phyloP scores from a whole-genome alignment of 92 coral and sea anemone genomes.

The Virgularia gustaviana region DNA sequence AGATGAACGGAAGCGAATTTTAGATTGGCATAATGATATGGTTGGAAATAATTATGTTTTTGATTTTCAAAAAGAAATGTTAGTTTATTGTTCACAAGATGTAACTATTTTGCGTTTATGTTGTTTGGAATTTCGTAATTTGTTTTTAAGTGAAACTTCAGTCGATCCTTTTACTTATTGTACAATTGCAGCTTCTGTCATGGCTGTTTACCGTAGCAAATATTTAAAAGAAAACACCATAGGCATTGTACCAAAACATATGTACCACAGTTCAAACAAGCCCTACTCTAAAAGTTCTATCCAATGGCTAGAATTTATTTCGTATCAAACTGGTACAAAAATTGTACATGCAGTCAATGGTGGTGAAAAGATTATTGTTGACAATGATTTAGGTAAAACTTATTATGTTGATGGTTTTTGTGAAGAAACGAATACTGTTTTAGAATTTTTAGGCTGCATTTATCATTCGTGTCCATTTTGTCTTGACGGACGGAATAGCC shows the following conservation, averaged over 20 bases:
- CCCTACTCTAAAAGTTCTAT: constrained; percentile 25
- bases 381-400: constrained; percentile 25
- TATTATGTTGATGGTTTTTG: constrained; percentile 52
- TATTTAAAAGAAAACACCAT: constrained; percentile 29
- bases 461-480: constrained; percentile 38
- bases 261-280: constrained; percentile 32
- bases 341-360: constrained; percentile 33
- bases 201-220: constrained; percentile 39
- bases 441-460: constrained; percentile 38
- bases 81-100: constrained; percentile 30
- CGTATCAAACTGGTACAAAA: constrained; percentile 16
- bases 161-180: constrained; percentile 38
- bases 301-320: constrained; percentile 45
- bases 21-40: background rate
- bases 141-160: background rate
- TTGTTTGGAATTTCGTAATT: background rate
- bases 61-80: background rate
- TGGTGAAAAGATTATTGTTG: constrained; percentile 24
- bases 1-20: background rate
- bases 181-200: constrained; percentile 49
- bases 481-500: background rate
- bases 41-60: background rate
- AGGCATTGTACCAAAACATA: constrained; percentile 39
- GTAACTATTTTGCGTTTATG: constrained; percentile 24
- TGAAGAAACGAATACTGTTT: constrained; percentile 39